Conservation (phyloP, 2,113 vertebrate genomes). For the mouse (Mus musculus) region GRCm39 chr4:34552501-34553000, state of each 20-base stretch:
- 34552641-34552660: neutral
- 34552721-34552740: neutral
- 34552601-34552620: neutral
- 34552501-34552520: neutral
- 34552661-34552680: neutral
- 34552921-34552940: too few species aligned
- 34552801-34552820: too few species aligned
- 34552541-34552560: neutral
- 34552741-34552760: neutral
- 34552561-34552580: neutral
- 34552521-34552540: neutral
- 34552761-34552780: slow-evolving; percentile 27
- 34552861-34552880: too few species aligned
- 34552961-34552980: neutral
- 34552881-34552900: too few species aligned
- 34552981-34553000: slow-evolving; percentile 50
- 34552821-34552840: too few species aligned
- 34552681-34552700: neutral
- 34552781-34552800: slow-evolving; percentile 21
- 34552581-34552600: neutral
- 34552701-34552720: neutral
- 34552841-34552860: too few species aligned
- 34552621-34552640: neutral
- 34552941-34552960: too few species aligned
- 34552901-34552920: too few species aligned